phyloP scores from a whole-genome alignment of 2,113 vertebrate genomes.

The Petaurus breviceps region DNA sequence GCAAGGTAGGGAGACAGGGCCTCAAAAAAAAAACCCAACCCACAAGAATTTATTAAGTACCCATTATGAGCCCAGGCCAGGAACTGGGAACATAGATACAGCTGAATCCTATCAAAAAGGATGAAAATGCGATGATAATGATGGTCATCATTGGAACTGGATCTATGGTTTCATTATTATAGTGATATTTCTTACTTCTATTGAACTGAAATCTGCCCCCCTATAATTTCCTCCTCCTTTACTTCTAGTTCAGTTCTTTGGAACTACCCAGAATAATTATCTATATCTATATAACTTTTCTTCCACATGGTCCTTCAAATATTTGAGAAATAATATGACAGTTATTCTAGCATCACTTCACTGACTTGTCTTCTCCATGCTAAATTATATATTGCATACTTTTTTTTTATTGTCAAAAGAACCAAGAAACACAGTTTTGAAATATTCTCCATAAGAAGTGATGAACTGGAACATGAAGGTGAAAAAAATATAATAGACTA shows the following conservation, averaged over 20 bases:
- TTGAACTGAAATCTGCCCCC: background rate
- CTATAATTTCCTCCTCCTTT: background rate
- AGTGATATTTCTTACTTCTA: background rate
- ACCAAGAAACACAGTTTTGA: slow-evolving; percentile 44
- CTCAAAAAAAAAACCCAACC: background rate
- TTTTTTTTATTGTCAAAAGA: slow-evolving; percentile 82
- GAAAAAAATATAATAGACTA: slow-evolving; percentile 8
- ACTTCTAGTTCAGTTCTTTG: background rate
- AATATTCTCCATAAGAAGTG: background rate
- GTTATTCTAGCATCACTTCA: background rate
- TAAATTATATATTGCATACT: background rate
- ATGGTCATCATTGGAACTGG: background rate
- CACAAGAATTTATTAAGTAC: background rate
- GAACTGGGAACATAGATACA: background rate
- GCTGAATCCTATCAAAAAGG: background rate
- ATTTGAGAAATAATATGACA: background rate
- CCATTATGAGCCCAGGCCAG: background rate
- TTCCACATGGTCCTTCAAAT: background rate
- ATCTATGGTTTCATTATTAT: background rate
- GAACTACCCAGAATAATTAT: background rate
- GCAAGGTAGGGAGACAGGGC: background rate
- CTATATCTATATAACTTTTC: background rate
- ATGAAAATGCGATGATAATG: background rate
- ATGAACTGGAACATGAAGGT: background rate
- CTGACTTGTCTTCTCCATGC: background rate